Evolutionary conservation across 2,888 invertebrate genomes (phyloP).

Genomic region (Corythucha ciliata): DNA sequence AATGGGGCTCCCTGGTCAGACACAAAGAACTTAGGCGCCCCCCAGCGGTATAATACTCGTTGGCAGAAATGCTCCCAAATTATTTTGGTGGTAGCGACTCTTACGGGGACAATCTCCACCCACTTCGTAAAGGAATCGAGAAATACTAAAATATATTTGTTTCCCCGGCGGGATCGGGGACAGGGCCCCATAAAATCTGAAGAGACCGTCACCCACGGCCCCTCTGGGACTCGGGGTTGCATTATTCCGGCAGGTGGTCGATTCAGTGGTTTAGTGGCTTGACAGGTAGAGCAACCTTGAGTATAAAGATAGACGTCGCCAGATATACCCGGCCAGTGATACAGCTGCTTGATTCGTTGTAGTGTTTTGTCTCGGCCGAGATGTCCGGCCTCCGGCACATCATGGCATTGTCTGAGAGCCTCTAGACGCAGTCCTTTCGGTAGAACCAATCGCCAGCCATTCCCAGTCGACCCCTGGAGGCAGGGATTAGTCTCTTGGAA

Average conservation of each 20-base stretch:
- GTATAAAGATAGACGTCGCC: neutral
- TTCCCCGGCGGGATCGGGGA: neutral
- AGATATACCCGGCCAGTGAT: slow-evolving; percentile 8
- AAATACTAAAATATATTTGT: neutral
- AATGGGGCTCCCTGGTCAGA: too few relatives aligned
- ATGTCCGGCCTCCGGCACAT: slow-evolving; percentile 3
- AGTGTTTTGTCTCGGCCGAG: slow-evolving; percentile 5
- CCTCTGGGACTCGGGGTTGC: neutral
- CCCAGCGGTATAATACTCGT: too few relatives aligned
- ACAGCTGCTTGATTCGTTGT: neutral
- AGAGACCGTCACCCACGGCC: neutral
- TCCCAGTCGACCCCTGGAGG: neutral
- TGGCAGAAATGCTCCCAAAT: too few relatives aligned
- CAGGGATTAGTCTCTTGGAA: neutral
- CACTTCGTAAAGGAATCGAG: neutral
- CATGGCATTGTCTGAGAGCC: slow-evolving; percentile 1
- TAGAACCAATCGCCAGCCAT: neutral
- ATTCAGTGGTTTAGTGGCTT: neutral
- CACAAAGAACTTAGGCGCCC: too few relatives aligned
- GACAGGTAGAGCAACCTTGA: neutral
- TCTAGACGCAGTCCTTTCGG: neutral
- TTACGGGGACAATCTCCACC: neutral
- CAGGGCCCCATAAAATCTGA: slow-evolving; percentile 3
- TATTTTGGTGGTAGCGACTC: too few relatives aligned
- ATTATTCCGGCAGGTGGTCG: neutral